These are phyloP conservation scores for Orius insidiosus DNA, from an alignment of 1,140 invertebrate genomes.

Conservation along the genomic window DNA sequence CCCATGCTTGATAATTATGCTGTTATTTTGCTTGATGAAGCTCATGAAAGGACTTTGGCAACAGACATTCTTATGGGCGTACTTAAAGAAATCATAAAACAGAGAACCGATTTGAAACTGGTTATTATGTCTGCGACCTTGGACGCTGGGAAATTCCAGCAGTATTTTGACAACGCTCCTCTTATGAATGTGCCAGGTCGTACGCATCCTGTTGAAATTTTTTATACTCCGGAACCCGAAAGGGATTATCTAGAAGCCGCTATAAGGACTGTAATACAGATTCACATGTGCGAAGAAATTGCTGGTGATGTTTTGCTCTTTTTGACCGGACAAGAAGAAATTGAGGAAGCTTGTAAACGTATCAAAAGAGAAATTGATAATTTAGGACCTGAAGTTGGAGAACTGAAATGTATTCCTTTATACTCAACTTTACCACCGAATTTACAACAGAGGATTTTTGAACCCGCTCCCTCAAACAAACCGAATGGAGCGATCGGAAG, in stretches of 20 bases:
- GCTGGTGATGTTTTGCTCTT: constrained; percentile 89
- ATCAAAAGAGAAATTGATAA: constrained; percentile 95
- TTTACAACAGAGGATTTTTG: constrained; percentile 94
- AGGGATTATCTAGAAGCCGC: constrained; percentile 96
- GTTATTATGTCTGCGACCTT: constrained; percentile 99
- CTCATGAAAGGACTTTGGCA: constrained; percentile 94
- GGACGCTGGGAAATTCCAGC: constrained; percentile 96
- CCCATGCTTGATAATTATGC: constrained; percentile 94
- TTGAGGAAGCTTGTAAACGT: constrained; percentile 97
- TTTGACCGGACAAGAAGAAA: constrained; percentile 90
- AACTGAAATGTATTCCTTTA: constrained; percentile 94
- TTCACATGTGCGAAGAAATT: constrained; percentile 96
- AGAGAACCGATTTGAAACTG: constrained; percentile 85
- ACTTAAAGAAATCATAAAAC: constrained; percentile 92
- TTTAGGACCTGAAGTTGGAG: constrained; percentile 88
- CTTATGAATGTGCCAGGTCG: constrained; percentile 95
- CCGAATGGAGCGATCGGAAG: constrained; percentile 87
- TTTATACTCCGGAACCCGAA: constrained; percentile 98
- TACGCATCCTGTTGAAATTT: constrained; percentile 95
- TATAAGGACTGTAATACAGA: constrained; percentile 95
- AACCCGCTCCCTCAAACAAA: constrained; percentile 81
- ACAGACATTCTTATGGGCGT: constrained; percentile 99
- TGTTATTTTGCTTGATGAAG: constrained; percentile 93
- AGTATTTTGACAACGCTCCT: constrained; percentile 96
- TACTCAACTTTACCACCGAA: constrained; percentile 97